Percentiles rank a stretch among this genome's conserved stretches.
Conservation (phyloP, 2,888 invertebrate genomes). For the Tubulanus polymorphus region DNA sequence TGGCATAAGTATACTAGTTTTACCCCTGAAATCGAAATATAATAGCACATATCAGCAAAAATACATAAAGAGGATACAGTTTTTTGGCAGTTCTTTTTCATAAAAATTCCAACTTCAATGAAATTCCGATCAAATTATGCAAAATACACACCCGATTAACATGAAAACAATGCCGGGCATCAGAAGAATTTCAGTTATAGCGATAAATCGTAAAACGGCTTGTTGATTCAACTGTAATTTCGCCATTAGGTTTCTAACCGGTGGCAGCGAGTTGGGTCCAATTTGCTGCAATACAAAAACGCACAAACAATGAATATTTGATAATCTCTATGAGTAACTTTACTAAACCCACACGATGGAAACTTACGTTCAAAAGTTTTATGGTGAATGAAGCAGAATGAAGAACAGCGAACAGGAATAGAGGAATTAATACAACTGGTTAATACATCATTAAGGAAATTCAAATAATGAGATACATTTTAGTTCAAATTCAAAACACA, state of each 20-base stretch:
- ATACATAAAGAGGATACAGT: constrained; percentile 4
- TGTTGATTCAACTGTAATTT: constrained; percentile 86
- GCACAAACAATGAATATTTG: not conserved
- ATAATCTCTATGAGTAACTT: too few species aligned
- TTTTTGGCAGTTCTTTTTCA: too few species aligned
- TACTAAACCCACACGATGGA: too few species aligned
- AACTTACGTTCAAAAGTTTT: constrained; percentile 86
- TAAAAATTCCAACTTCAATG: too few species aligned
- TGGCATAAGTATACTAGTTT: constrained; percentile 84
- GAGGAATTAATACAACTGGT: constrained; percentile 83
- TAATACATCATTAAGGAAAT: too few species aligned
- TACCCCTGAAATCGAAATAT: constrained; percentile 66
- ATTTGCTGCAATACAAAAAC: constrained; percentile 63
- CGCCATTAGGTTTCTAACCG: constrained; percentile 77
- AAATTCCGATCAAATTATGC: too few species aligned
- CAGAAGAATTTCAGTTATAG: constrained; percentile 82
- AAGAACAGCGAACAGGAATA: constrained; percentile 84
- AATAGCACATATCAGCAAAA: constrained; percentile 2
- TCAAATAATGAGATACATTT: too few species aligned
- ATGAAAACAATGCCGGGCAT: constrained; percentile 60
- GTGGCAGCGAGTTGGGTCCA: constrained; percentile 90
- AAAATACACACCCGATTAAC: too few species aligned
- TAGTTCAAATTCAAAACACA: too few species aligned
- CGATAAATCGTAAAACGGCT: constrained; percentile 83
- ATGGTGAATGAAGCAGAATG: constrained; percentile 91